Conservation (phyloP, 2,113 vertebrate species). For the Merops nubicus region DNA sequence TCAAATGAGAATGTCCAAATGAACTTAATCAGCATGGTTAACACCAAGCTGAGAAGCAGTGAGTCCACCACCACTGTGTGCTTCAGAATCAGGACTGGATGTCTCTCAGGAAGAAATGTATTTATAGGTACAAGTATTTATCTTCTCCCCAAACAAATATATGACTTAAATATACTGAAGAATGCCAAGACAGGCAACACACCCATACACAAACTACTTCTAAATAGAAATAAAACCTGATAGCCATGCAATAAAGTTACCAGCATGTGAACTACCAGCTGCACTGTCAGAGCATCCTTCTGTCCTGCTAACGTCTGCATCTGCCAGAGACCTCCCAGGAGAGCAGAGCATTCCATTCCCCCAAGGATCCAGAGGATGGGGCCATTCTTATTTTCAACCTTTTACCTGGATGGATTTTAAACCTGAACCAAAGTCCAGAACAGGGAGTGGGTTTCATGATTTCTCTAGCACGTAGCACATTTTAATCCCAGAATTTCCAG, state of each 20-base stretch:
- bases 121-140: neutral
- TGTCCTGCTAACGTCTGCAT: rapidly evolving
- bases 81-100: neutral
- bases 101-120: neutral
- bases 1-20: rapidly evolving
- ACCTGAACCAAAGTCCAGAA: neutral
- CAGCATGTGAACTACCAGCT: neutral
- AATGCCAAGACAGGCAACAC: neutral
- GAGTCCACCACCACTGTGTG: rapidly evolving
- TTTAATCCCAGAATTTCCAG: neutral
- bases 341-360: neutral
- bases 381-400: neutral
- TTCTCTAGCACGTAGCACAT: neutral
- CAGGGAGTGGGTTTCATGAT: rapidly evolving
- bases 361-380: too few species aligned
- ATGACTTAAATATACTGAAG: neutral
- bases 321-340: neutral
- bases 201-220: neutral
- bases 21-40: neutral
- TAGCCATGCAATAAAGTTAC: neutral
- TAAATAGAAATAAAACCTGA: neutral
- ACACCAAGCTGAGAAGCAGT: neutral
- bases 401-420: neutral
- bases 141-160: neutral
- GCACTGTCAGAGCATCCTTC: neutral